Evolutionary conservation across 2,888 invertebrate species (phyloP).

Genomic region (Salticus scenicus): DNA sequence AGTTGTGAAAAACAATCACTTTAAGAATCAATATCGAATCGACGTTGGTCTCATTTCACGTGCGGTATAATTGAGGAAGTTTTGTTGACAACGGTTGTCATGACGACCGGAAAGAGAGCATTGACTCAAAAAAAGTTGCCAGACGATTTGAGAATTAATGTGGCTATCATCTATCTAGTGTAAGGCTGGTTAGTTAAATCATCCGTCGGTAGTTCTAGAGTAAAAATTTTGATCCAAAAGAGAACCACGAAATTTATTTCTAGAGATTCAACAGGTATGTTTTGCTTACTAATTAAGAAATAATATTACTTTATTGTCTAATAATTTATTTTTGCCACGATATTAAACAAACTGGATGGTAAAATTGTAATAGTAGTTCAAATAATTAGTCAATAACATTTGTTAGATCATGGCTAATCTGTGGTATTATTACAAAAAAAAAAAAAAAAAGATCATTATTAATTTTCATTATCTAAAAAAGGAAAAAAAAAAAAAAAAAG

Average conservation of each 20-base stretch:
- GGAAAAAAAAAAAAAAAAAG: too few relatives aligned
- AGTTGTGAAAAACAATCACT: constrained; percentile 29
- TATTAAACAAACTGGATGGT: too few relatives aligned
- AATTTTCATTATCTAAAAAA: too few relatives aligned
- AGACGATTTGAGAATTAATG: constrained; percentile 39
- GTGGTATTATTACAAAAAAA: too few relatives aligned
- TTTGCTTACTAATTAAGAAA: too few relatives aligned
- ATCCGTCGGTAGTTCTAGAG: background rate
- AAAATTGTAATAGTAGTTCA: too few relatives aligned
- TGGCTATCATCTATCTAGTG: constrained; percentile 40
- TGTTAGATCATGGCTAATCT: too few relatives aligned
- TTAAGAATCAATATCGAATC: constrained; percentile 46
- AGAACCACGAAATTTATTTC: background rate
- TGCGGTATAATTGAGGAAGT: constrained; percentile 56
- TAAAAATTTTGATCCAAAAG: background rate
- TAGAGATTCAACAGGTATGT: background rate
- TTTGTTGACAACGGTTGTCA: constrained; percentile 56
- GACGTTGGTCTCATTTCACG: constrained; percentile 54
- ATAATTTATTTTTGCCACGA: too few relatives aligned
- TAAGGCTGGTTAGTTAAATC: constrained; percentile 25
- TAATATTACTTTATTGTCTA: too few relatives aligned
- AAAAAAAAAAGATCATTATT: too few relatives aligned
- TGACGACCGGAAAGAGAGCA: constrained; percentile 45
- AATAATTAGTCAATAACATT: too few relatives aligned
- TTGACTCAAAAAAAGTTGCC: constrained; percentile 63